Evolutionary conservation across 2,888 invertebrate species (phyloP).

Genomic region (Apomyelois bistriatella): DNA sequence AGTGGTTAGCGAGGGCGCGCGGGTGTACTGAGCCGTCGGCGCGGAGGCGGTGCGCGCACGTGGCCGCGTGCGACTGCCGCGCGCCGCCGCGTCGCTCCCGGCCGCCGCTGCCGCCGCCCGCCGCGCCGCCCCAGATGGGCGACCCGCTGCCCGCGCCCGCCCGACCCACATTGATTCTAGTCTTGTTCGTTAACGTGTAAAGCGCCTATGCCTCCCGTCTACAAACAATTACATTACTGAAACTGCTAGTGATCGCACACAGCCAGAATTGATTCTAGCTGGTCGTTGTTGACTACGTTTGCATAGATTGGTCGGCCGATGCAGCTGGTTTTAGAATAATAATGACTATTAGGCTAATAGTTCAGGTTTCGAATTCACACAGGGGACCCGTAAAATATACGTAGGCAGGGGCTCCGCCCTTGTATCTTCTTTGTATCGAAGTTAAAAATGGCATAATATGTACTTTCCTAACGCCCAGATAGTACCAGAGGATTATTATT

Average conservation of each 20-base stretch:
- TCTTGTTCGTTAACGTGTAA: constrained; percentile 19
- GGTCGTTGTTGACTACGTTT: not conserved
- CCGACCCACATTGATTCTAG: constrained; percentile 36
- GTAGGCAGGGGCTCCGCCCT: too few species aligned
- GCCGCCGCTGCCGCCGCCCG: constrained; percentile 48
- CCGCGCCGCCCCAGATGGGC: constrained; percentile 44
- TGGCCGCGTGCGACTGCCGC: constrained; percentile 73
- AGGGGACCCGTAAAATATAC: too few species aligned
- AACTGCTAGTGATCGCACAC: constrained; percentile 4
- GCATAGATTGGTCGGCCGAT: not conserved
- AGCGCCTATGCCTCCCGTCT: constrained; percentile 2
- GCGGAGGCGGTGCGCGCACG: constrained; percentile 70
- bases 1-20: constrained; percentile 47
- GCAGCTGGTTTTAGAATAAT: too few species aligned
- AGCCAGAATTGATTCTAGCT: not conserved
- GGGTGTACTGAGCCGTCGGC: constrained; percentile 36
- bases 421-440: too few species aligned
- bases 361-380: too few species aligned
- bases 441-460: too few species aligned
- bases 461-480: too few species aligned
- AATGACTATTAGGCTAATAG: too few species aligned
- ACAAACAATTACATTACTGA: constrained; percentile 7
- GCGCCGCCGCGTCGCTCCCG: constrained; percentile 39
- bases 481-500: too few species aligned
- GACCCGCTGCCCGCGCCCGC: constrained; percentile 29